Percentiles rank a stretch among this genome's conserved stretches.
These are phyloP conservation scores for Nibea coibor DNA, from an alignment of 2,113 vertebrate species.

Conservation along the genomic window DNA sequence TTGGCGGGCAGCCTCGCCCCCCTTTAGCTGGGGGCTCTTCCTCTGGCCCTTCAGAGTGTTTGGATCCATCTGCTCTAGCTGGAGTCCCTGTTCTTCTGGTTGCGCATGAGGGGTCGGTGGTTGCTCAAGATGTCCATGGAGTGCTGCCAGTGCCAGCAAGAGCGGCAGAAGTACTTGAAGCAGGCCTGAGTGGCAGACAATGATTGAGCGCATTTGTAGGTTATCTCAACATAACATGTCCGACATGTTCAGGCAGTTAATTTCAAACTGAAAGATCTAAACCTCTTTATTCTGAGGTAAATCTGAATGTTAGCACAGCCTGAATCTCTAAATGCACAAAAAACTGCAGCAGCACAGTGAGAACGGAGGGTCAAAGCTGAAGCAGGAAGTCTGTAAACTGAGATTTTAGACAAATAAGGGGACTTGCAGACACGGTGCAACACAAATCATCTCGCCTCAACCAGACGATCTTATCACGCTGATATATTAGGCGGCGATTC, in stretches of 20 bases:
- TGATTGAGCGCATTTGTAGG: background rate
- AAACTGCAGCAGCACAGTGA: too few species aligned
- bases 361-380: too few species aligned
- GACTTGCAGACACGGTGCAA: too few species aligned
- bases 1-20: constrained; percentile 66
- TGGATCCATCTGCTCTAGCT: constrained; percentile 82
- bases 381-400: too few species aligned
- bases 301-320: too few species aligned
- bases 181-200: constrained; percentile 86
- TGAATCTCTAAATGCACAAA: too few species aligned
- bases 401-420: too few species aligned
- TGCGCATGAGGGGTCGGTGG: constrained; percentile 98
- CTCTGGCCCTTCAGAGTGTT: constrained; percentile 49
- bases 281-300: too few species aligned
- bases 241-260: background rate
- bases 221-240: background rate
- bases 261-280: too few species aligned
- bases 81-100: constrained; percentile 96
- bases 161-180: constrained; percentile 99
- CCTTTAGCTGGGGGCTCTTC: constrained; percentile 45
- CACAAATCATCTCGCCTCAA: too few species aligned
- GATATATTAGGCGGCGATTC: too few species aligned
- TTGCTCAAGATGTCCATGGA: constrained; percentile 95
- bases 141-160: constrained; percentile 99
- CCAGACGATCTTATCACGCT: too few species aligned